Base-by-base conservation (phyloP, 2,797 vertebrate genomes). In the Anomalospiza imberbis region DNA sequence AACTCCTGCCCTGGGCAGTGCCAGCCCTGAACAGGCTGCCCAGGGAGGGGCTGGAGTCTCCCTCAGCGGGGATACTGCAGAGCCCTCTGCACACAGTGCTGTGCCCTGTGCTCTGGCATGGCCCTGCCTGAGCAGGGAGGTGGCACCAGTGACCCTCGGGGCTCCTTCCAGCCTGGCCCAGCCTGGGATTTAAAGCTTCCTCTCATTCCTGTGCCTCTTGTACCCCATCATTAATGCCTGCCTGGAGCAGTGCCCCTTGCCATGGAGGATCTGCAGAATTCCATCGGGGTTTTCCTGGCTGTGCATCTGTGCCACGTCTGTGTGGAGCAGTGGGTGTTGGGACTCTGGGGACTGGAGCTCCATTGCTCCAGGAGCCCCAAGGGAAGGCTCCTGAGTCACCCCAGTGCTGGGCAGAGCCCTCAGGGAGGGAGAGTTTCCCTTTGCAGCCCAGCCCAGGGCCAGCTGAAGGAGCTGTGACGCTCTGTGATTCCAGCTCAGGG, bases 251-350 rank as follows among this genome's bases (percentile, higher is more conserved):
- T 50, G 36, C 31, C 76, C 58, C 58, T 34, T 42, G 19, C 14
- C 31, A 58, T 34, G 47, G 31, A 51, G 58, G 31, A 42, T 17
- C 14, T 76, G 58, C 58, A 42, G 31, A 50, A 51, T 76, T 76
- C 31, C 47, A 17, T n/a, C 47, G 28, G 57, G 36, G 24, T 26
- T 61, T 75, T 51, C 36, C 29, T n/a, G 40, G 36, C 73, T 60
- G 10, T 50, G 18, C 22, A 26, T 51, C 47, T 2, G 0, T 50
- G 57, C 22, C 36, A 28, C 1, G 1, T 17, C 47, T 28, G 47
- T 62, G 29, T 31, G 45, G 36, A n/a, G 45, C 58, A 62, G 36
- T 28, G 36, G 22, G 29, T n/a, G 21, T 31, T 48, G 36, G 4
- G 8, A 62, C 58, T 36, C 24, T 42, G 58, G 18, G 45, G 24